Conservation (phyloP, 2,888 invertebrate species). For the Meandrusa payeni region DNA sequence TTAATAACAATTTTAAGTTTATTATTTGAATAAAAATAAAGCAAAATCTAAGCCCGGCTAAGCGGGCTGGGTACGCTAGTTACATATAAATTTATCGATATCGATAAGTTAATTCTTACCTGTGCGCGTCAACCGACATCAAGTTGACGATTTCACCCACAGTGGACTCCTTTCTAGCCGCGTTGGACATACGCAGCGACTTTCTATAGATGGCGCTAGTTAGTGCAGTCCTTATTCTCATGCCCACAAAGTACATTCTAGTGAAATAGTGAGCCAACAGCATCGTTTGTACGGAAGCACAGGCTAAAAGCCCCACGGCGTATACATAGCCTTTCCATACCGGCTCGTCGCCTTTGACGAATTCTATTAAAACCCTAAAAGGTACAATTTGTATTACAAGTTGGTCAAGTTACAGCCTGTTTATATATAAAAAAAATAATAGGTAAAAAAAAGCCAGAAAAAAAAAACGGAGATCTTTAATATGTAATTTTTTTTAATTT, state of each 20-base stretch:
- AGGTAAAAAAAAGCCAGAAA: too few species aligned
- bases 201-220: constrained; percentile 95
- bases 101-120: constrained; percentile 48
- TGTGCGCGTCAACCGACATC: constrained; percentile 95
- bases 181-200: constrained; percentile 89
- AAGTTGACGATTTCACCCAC: constrained; percentile 96
- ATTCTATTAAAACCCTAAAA: constrained; percentile 85
- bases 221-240: constrained; percentile 93
- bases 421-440: too few species aligned
- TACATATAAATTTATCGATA: background rate
- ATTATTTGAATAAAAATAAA: too few species aligned
- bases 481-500: background rate
- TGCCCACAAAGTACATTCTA: constrained; percentile 93
- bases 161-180: constrained; percentile 89
- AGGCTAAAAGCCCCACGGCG: constrained; percentile 86
- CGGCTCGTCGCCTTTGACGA: constrained; percentile 82
- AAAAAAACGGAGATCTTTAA: background rate
- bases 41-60: too few species aligned
- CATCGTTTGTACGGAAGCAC: constrained; percentile 90
- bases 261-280: constrained; percentile 95
- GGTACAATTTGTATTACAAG: background rate
- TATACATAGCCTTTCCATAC: constrained; percentile 94
- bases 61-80: too few species aligned
- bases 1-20: too few species aligned
- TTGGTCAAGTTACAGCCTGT: too few species aligned